Percentiles rank a stretch among this genome's conserved stretches.
Conservation (phyloP, 2,888 invertebrate genomes). For the Melinaea menophilus region DNA sequence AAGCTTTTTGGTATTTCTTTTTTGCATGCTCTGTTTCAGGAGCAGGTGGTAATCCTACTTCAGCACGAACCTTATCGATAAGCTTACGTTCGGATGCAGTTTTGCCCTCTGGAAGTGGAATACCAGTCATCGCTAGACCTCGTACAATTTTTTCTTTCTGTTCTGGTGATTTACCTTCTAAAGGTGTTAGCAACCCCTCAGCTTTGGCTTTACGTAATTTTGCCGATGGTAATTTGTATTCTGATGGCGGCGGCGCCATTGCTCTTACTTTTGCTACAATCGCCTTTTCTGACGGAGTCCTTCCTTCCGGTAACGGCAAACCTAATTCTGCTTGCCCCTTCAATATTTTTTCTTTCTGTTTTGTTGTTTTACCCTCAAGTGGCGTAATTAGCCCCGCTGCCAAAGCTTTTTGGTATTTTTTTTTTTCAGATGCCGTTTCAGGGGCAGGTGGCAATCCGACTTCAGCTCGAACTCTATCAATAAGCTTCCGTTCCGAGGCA, state of each 20-base stretch:
- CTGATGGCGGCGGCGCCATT: slow-evolving; percentile 10
- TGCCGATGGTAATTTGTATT: slow-evolving; percentile 14
- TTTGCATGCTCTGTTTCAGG: slow-evolving; percentile 21
- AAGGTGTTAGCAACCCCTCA: slow-evolving; percentile 35
- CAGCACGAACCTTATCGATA: slow-evolving; percentile 25
- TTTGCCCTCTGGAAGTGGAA: slow-evolving; percentile 37
- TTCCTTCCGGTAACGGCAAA: slow-evolving; percentile 27
- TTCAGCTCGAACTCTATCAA: slow-evolving; percentile 32
- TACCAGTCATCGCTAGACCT: slow-evolving; percentile 33
- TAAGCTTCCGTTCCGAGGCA: slow-evolving; percentile 35
- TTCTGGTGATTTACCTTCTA: slow-evolving; percentile 38
- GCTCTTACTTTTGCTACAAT: slow-evolving; percentile 26
- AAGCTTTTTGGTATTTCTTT: slow-evolving; percentile 24
- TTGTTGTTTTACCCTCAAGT: slow-evolving; percentile 29
- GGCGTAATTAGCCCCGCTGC: slow-evolving; percentile 27
- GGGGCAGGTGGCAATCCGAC: slow-evolving; percentile 34
- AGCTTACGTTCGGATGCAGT: slow-evolving; percentile 36
- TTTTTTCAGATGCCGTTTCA: slow-evolving; percentile 20
- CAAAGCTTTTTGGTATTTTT: slow-evolving; percentile 24
- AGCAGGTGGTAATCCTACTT: slow-evolving; percentile 26
- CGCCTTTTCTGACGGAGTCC: slow-evolving; percentile 33
- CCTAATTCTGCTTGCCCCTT: slow-evolving; percentile 24
- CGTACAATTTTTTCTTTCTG: slow-evolving; percentile 37
- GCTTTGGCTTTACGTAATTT: slow-evolving; percentile 32
- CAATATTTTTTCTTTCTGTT: slow-evolving; percentile 31